These are phyloP conservation scores for Apamea monoglypha DNA, from an alignment of 2,888 invertebrate species.

Conservation along the genomic window DNA sequence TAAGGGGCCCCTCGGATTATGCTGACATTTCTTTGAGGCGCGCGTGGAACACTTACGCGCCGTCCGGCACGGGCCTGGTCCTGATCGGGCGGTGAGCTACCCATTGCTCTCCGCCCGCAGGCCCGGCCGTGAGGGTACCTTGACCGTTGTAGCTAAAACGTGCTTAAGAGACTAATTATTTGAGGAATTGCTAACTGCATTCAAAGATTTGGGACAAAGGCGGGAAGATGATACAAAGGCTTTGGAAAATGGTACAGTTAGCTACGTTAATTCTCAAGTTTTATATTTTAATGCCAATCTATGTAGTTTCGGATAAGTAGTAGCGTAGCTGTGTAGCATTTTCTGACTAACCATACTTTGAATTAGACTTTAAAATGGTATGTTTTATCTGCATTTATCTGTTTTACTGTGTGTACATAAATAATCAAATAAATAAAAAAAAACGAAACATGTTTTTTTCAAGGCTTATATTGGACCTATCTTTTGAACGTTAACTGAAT, in stretches of 20 bases:
- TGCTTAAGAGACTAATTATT: background rate
- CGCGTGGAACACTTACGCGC: too few relatives aligned
- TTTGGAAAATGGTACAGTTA: background rate
- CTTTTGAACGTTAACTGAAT: background rate
- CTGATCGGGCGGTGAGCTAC: too few relatives aligned
- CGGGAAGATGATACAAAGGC: too few relatives aligned
- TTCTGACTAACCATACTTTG: background rate
- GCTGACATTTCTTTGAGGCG: too few relatives aligned
- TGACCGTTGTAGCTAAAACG: background rate
- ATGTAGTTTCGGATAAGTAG: background rate
- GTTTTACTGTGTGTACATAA: too few relatives aligned
- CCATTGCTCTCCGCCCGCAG: too few relatives aligned
- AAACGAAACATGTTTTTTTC: too few relatives aligned
- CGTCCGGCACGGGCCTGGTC: too few relatives aligned
- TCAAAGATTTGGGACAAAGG: background rate
- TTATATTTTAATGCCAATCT: background rate
- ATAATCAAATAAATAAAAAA: background rate
- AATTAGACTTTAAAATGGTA: background rate
- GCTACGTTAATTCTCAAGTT: background rate
- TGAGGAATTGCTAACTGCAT: background rate
- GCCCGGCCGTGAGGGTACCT: background rate
- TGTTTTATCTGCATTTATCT: too few relatives aligned
- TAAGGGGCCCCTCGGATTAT: too few relatives aligned
- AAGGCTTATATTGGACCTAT: background rate
- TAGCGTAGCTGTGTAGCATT: background rate